Evolutionary conservation across 2,888 invertebrate genomes (phyloP).

Genomic region (Conistra vaccinii): DNA sequence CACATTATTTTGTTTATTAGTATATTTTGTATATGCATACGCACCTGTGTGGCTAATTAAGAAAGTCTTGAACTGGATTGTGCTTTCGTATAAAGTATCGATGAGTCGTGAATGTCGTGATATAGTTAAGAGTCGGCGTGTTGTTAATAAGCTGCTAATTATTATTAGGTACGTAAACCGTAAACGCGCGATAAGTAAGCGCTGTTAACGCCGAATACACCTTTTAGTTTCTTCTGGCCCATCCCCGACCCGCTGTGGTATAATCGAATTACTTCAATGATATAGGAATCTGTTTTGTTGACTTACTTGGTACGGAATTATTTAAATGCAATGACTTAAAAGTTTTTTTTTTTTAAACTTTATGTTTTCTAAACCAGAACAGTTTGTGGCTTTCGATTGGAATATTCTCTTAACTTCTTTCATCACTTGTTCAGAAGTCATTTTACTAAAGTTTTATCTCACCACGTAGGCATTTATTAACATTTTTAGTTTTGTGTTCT

Average conservation of each 20-base stretch:
- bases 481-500: too few relatives aligned
- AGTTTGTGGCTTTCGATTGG: not conserved
- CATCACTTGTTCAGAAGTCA: not conserved
- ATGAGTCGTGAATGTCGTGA: constrained; percentile 52
- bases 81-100: constrained; percentile 55
- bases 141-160: constrained; percentile 60
- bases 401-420: not conserved
- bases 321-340: constrained; percentile 22
- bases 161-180: constrained; percentile 52
- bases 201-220: constrained; percentile 43
- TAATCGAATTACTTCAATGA: constrained; percentile 25
- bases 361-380: constrained; percentile 4
- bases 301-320: constrained; percentile 30
- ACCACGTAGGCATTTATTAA: not conserved
- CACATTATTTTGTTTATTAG: constrained; percentile 54
- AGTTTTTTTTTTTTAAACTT: constrained; percentile 16
- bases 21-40: constrained; percentile 58
- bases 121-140: constrained; percentile 41
- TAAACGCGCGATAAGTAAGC: constrained; percentile 51
- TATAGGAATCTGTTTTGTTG: constrained; percentile 37
- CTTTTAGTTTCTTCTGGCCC: constrained; percentile 19
- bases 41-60: constrained; percentile 57
- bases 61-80: constrained; percentile 57
- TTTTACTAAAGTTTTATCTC: not conserved
- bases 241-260: constrained; percentile 26